Base-by-base conservation (phyloP, 2,113 vertebrate species). In the Anoura caudifer region DNA sequence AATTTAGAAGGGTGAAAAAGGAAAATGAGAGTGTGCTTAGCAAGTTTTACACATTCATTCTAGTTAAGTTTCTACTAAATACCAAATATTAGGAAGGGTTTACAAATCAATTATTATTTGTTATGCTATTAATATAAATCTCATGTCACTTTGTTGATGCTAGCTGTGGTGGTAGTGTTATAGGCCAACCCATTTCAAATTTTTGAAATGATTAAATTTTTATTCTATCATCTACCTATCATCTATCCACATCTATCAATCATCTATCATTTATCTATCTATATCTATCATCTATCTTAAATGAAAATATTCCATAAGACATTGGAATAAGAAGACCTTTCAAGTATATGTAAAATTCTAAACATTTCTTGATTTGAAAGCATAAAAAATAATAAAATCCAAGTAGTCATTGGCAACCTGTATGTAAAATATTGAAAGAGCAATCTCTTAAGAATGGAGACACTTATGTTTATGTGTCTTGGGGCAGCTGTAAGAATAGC, bases 401-500 rank as follows among this genome's bases (percentile, higher is more conserved):
- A 95, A 84, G 67, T 65, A 15, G 8, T 87, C 43, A 43, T 19
- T 81, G 50, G 24, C 61, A 87, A 65, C 28, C 31, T 79, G 11
- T 86, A 11, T 84, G 22, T 77, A 87, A 96, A 91, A 87, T 88
- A 88, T 76, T 90, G 69, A 93, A 89, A 75, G 31, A 90, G 28
- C 4, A 88, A 28, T 88, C 28, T 92, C 65, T 36, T 38, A 24
- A 87, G 76, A 97, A 94, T 72, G 20, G 38, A 67, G 14, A 16
- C 67, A 69, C 91, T 84, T 95, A 61, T 95, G 10, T 85, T 89
- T 91, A 43, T 73, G 63, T 36, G 6, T 81, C 31, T 93, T 82
- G 79, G 24, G 76, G 45, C 31, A 70, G 65, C 41, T 38, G 17
- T 15, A 54, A 70, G 52, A 80, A 70, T 19, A 79, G 4, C 54